These are phyloP conservation scores for Notocelia uddmanniana DNA, from an alignment of 2,888 invertebrate species.

Conservation along the genomic window DNA sequence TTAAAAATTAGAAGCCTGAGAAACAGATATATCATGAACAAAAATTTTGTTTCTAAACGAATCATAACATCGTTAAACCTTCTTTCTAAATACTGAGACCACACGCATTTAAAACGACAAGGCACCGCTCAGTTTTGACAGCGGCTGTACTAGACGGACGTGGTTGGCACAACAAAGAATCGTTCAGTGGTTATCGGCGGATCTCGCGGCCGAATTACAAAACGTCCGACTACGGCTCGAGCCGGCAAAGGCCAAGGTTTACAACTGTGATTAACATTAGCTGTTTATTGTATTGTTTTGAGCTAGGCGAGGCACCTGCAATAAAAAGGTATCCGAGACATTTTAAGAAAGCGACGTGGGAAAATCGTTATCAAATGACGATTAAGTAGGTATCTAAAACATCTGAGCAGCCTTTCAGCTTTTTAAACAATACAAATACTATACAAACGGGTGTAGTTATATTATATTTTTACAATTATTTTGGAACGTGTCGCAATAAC, in stretches of 20 bases:
- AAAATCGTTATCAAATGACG: background rate
- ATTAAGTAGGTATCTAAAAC: too few relatives aligned
- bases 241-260: constrained; percentile 31
- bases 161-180: constrained; percentile 44
- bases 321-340: constrained; percentile 1
- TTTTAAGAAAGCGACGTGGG: background rate
- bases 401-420: background rate
- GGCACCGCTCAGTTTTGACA: constrained; percentile 28
- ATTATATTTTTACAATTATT: background rate
- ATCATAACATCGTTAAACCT: background rate
- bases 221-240: constrained; percentile 4
- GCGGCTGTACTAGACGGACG: constrained; percentile 28
- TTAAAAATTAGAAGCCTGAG: too few relatives aligned
- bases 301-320: constrained; percentile 3
- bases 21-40: background rate
- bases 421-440: background rate
- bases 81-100: constrained; percentile 2
- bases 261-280: constrained; percentile 15
- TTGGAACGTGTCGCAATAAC: background rate
- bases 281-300: constrained; percentile 18
- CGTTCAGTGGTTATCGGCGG: constrained; percentile 39
- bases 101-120: background rate
- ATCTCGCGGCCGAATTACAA: constrained; percentile 33
- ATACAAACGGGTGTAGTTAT: background rate
- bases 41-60: background rate